Evolutionary conservation across 1,140 invertebrate species (phyloP).

Genomic region (Pararge aegeria): DNA sequence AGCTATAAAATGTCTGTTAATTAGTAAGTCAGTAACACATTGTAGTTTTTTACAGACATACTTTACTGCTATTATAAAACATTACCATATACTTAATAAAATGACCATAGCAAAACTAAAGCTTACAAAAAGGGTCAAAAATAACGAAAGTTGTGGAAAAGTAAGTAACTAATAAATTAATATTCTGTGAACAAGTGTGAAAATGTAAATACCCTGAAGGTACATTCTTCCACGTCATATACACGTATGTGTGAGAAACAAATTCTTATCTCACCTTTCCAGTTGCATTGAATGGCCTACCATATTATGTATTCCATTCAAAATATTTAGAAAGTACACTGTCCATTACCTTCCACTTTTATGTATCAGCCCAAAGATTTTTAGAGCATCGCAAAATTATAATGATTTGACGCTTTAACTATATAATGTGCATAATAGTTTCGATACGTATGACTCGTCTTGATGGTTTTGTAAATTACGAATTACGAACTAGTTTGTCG

Average conservation of each 20-base stretch:
- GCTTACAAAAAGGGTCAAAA: too few relatives aligned
- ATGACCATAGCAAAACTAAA: too few relatives aligned
- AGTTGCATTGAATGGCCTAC: not conserved
- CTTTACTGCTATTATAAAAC: too few relatives aligned
- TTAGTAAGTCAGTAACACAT: too few relatives aligned
- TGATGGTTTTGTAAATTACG: not conserved
- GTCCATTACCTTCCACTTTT: not conserved
- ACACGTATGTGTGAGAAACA: not conserved
- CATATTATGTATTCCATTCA: not conserved
- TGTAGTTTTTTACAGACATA: too few relatives aligned
- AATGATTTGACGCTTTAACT: not conserved
- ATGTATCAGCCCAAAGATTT: not conserved
- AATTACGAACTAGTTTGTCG: too few relatives aligned
- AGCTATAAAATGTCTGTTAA: too few relatives aligned
- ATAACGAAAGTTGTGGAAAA: not conserved
- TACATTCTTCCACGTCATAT: not conserved
- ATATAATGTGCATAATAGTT: not conserved
- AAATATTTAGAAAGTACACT: not conserved
- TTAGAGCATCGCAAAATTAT: not conserved
- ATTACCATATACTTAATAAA: too few relatives aligned
- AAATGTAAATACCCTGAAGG: not conserved
- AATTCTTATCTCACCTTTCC: not conserved
- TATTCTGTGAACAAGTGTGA: not conserved
- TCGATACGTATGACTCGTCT: not conserved
- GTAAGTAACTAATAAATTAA: not conserved